A percentile compares a stretch with the other conserved stretches of the same genome.
These are phyloP conservation scores for Trichechus manatus DNA, from an alignment of 2,113 vertebrate species.

Conservation along the genomic window DNA sequence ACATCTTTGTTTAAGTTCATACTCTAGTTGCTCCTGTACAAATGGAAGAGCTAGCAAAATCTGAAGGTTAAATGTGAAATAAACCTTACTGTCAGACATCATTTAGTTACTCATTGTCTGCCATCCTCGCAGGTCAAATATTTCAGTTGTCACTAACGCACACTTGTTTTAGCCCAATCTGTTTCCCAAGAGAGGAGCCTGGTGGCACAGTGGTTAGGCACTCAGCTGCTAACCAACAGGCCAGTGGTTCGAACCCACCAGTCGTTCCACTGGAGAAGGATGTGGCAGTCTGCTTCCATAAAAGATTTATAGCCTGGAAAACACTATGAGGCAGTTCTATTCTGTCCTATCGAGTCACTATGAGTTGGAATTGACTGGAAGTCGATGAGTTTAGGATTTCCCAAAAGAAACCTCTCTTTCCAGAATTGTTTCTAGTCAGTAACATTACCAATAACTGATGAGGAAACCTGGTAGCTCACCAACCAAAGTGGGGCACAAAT, in stretches of 20 bases:
- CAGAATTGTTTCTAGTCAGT: background rate
- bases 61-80: background rate
- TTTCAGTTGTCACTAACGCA: background rate
- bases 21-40: background rate
- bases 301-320: too few relatives aligned
- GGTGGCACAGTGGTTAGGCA: too few relatives aligned
- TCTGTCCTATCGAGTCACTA: too few relatives aligned
- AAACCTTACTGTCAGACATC: background rate
- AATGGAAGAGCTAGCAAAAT: background rate
- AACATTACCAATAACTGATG: background rate
- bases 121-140: background rate
- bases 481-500: background rate
- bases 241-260: too few relatives aligned
- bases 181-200: background rate
- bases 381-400: background rate
- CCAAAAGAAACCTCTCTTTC: background rate
- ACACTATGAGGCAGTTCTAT: too few relatives aligned
- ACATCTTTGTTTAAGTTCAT: background rate
- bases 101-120: background rate
- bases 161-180: background rate
- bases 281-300: too few relatives aligned
- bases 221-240: too few relatives aligned
- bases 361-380: too few relatives aligned
- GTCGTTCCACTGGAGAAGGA: too few relatives aligned
- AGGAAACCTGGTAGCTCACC: background rate